phyloP scores from a whole-genome alignment of 1,140 invertebrate genomes.

The Halesus radiatus region DNA sequence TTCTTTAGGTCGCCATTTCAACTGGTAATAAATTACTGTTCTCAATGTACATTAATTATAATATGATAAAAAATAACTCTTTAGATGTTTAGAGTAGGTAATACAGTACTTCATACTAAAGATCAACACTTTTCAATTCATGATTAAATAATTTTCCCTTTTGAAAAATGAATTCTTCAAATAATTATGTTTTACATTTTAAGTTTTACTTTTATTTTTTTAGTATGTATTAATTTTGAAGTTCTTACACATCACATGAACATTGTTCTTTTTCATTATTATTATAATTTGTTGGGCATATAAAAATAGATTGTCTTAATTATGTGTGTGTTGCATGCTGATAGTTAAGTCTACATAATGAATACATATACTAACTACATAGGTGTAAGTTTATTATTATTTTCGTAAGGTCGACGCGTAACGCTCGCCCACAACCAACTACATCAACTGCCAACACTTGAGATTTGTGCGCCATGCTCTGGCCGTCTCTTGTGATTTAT shows the following conservation, averaged over 20 bases:
- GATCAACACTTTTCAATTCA: no score
- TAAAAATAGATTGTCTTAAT: background rate
- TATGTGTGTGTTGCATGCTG: constrained; percentile 21
- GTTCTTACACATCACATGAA: constrained; percentile 14
- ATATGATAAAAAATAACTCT: constrained; percentile 22
- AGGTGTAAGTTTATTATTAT: no score
- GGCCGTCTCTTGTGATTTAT: background rate
- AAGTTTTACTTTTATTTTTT: constrained; percentile 10
- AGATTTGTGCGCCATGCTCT: background rate
- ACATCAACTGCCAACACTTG: background rate
- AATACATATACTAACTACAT: background rate
- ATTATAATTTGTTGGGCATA: background rate
- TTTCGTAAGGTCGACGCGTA: background rate
- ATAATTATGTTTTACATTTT: constrained; percentile 16
- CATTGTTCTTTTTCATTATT: background rate
- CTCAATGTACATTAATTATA: constrained; percentile 44
- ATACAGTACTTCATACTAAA: constrained; percentile 19
- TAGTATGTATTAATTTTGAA: background rate
- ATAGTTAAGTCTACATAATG: constrained; percentile 28
- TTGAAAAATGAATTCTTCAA: background rate
- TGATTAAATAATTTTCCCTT: no score
- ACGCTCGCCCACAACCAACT: background rate
- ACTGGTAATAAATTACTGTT: constrained; percentile 37
- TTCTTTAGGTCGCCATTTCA: constrained; percentile 46
- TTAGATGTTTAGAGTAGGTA: constrained; percentile 35